phyloP scores from a whole-genome alignment of 2,888 invertebrate genomes.

The Phania funesta region DNA sequence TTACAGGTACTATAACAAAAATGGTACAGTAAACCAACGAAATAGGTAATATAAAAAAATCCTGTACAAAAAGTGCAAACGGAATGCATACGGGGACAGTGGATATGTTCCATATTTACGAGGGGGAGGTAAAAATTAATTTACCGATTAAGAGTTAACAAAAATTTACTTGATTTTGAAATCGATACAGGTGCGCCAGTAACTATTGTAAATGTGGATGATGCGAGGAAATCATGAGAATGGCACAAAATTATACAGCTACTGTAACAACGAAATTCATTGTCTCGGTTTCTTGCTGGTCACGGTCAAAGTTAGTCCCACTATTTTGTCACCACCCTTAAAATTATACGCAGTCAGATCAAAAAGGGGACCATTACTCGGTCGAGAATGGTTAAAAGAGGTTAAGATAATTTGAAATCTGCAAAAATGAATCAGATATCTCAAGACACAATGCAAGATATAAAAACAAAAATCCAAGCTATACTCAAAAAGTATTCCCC shows the following conservation, averaged over 20 bases:
- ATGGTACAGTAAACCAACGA: too few relatives aligned
- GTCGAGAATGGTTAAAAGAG: conserved; percentile 18
- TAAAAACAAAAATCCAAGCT: neutral
- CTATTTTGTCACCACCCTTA: neutral
- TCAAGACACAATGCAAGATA: neutral
- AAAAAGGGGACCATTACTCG: conserved; percentile 31
- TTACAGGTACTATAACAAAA: too few relatives aligned
- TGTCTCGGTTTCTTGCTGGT: conserved; percentile 31
- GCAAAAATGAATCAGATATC: conserved; percentile 2
- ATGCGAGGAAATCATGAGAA: conserved; percentile 23
- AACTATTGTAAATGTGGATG: conserved; percentile 32
- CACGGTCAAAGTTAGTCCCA: neutral
- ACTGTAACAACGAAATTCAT: conserved; percentile 34
- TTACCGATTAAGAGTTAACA: conserved; percentile 21
- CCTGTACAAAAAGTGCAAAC: too few relatives aligned
- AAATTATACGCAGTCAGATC: conserved; percentile 33
- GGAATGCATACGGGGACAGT: neutral
- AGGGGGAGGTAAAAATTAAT: conserved; percentile 39
- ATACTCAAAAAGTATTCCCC: neutral
- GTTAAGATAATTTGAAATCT: conserved; percentile 3
- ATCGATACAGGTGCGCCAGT: conserved; percentile 52
- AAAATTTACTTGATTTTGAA: conserved; percentile 37
- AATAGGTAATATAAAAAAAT: too few relatives aligned
- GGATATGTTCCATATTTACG: conserved; percentile 22
- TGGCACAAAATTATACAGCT: conserved; percentile 37